Evolutionary conservation across 2,797 vertebrate species (phyloP), one percentile per base, ranked within the genome.

Genomic region (Leptatherina wallacei): DNA sequence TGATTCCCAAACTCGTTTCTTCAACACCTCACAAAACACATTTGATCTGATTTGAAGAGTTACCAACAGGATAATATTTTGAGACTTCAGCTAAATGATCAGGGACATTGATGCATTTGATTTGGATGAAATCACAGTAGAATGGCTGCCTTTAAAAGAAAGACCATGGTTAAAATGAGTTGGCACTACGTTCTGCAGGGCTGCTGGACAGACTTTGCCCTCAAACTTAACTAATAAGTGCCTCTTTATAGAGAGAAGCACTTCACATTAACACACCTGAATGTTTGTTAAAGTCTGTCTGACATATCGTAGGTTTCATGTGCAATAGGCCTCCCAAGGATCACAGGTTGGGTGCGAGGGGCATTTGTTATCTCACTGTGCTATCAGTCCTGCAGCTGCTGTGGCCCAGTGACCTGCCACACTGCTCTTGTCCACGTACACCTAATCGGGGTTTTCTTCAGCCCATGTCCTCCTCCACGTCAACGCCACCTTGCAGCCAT

Each of bases 341-440:
- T 78, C 65, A 42, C 82, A 85, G 81, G 65, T 33, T 44, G 67
- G 75, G 88, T 78, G 47, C 74, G 60, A 88, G 79, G 85, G 66
- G 20, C 84, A 80, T 11, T 8, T 35, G 6, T 88, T 89, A 91
- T 92, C 90, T 81, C 0, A 10, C 16, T 78, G 77, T 70, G 65
- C 59, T 61, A 77, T 84, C 85, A 77, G 83, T 83, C 9, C n/a
- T 70, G 83, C 62, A 71, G 83, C 80, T 70, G 80, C 81, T 36
- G 56, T 71, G 82, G 80, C 80, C 78, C 76, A 35, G 29, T 67
- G 55, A n/a, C 65, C 70, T 44, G 36, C 54, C 57, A 62, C 63
- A 42, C 65, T 8, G 44, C 75, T 71, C 62, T 71, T 78, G 90
- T 90, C 85, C 92, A 93, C 92, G 90, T 92, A 88, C 78, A 83